A percentile compares a stretch with the other conserved stretches of the same genome.
phyloP scores from a whole-genome alignment of 2,888 invertebrate species.

The Torymus auratus region DNA sequence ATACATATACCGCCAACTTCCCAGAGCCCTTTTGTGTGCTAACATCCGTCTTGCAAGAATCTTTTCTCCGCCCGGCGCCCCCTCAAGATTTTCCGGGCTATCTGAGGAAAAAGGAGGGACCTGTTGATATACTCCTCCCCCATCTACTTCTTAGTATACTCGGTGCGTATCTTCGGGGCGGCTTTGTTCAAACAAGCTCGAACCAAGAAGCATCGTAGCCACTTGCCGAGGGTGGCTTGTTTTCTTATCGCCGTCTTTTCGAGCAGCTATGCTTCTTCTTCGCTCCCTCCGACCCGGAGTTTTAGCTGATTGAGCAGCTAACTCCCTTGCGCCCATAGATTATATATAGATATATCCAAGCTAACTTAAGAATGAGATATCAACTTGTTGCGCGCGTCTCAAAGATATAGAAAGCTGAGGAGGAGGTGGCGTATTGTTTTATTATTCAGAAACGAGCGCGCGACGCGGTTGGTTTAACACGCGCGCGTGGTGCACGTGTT shows the following conservation, averaged over 20 bases:
- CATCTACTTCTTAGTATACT: slow-evolving; percentile 8
- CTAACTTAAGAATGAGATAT: slow-evolving; percentile 67
- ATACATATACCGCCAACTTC: slow-evolving; percentile 7
- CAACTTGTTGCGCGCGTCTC: slow-evolving; percentile 73
- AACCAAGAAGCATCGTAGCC: background rate
- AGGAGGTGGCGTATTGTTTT: slow-evolving; percentile 32
- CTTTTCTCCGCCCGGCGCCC: slow-evolving; percentile 15
- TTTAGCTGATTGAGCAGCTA: slow-evolving; percentile 1
- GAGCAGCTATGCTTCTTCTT: slow-evolving; percentile 21
- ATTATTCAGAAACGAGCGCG: slow-evolving; percentile 52
- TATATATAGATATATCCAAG: slow-evolving; percentile 17
- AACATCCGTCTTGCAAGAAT: slow-evolving; percentile 52
- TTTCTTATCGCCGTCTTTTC: slow-evolving; percentile 63
- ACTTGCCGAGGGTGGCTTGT: slow-evolving; percentile 52
- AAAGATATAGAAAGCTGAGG: background rate
- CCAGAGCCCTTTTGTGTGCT: slow-evolving; percentile 49
- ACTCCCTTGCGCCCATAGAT: background rate
- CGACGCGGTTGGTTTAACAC: background rate
- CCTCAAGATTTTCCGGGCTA: slow-evolving; percentile 69
- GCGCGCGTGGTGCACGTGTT: slow-evolving; percentile 5
- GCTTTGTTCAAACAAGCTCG: slow-evolving; percentile 12
- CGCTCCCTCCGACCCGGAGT: slow-evolving; percentile 22
- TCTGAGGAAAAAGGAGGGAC: slow-evolving; percentile 64
- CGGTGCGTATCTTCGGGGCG: background rate
- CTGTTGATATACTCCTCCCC: slow-evolving; percentile 67